These are phyloP conservation scores for Sternarchorhynchus goeldii DNA, from an alignment of 2,797 vertebrate species.

Conservation along the genomic window DNA sequence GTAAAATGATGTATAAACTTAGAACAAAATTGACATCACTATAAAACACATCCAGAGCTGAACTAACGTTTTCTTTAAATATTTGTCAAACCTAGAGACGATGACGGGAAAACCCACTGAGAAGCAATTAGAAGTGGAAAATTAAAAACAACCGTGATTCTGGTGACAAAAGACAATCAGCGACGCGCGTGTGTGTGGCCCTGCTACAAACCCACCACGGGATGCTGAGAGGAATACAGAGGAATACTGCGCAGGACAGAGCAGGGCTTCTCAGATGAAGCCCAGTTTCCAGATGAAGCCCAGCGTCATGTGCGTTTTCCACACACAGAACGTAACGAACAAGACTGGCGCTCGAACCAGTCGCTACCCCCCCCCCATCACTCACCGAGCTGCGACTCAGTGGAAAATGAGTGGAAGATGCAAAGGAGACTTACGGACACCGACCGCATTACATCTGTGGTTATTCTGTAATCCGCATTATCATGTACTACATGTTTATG, in stretches of 20 bases:
- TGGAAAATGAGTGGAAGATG: slow-evolving; percentile 4
- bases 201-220: not conserved
- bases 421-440: slow-evolving; percentile 49
- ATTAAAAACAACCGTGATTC: not conserved
- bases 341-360: not conserved
- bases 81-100: not conserved
- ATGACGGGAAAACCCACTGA: not conserved
- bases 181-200: too few species aligned
- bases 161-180: too few species aligned
- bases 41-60: too few species aligned
- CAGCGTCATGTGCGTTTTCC: slow-evolving; percentile 30
- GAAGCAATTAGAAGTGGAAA: too few species aligned
- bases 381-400: slow-evolving; percentile 35
- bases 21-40: too few species aligned
- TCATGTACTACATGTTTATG: slow-evolving; percentile 52
- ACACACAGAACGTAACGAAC: slow-evolving; percentile 18
- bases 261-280: slow-evolving; percentile 32
- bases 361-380: slow-evolving; percentile 14
- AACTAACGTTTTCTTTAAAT: not conserved
- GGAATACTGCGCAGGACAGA: slow-evolving; percentile 44
- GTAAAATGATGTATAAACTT: too few species aligned
- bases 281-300: slow-evolving; percentile 49
- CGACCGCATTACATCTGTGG: slow-evolving; percentile 65
- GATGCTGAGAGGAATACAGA: slow-evolving; percentile 46
- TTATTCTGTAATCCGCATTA: slow-evolving; percentile 60